phyloP scores from a whole-genome alignment of 37 sponge, comb jelly and placozoan species.

The Haliclona indistincta region DNA sequence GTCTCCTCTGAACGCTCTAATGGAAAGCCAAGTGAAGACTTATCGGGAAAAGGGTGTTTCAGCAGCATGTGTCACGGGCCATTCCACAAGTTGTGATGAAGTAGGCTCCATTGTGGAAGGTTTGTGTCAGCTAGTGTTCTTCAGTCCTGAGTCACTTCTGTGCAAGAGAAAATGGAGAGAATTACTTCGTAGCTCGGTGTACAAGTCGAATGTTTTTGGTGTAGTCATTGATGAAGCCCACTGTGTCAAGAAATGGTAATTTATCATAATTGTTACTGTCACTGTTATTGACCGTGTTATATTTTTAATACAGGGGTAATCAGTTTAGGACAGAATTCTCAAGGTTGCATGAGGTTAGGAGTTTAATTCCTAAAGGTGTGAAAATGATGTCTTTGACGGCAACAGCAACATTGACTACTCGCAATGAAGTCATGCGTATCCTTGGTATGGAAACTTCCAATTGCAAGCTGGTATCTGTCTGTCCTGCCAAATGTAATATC shows the following conservation, averaged over 20 bases:
- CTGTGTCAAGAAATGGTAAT: constrained; percentile 48
- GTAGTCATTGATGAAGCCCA: constrained; percentile 57
- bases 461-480: neutral
- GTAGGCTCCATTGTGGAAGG: constrained; percentile 22
- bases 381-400: constrained; percentile 35
- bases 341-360: constrained; percentile 16
- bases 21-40: constrained; percentile 30
- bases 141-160: constrained; percentile 31
- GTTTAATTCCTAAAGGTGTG: constrained; percentile 19
- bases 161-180: constrained; percentile 8
- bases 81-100: neutral
- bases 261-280: neutral
- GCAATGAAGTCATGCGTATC: neutral
- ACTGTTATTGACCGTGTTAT: neutral
- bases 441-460: constrained; percentile 10
- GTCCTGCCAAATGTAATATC: constrained; percentile 16
- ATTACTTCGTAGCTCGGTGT: neutral
- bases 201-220: constrained; percentile 5
- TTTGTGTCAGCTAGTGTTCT: constrained; percentile 18
- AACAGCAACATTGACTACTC: constrained; percentile 9
- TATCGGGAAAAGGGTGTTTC: constrained; percentile 7
- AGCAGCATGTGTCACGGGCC: constrained; percentile 1
- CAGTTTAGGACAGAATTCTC: constrained; percentile 24
- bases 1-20: constrained; percentile 31
- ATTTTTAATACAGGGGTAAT: constrained; percentile 17